Base-by-base conservation (phyloP, 2,797 vertebrate species). In the Pitangus sulphuratus region DNA sequence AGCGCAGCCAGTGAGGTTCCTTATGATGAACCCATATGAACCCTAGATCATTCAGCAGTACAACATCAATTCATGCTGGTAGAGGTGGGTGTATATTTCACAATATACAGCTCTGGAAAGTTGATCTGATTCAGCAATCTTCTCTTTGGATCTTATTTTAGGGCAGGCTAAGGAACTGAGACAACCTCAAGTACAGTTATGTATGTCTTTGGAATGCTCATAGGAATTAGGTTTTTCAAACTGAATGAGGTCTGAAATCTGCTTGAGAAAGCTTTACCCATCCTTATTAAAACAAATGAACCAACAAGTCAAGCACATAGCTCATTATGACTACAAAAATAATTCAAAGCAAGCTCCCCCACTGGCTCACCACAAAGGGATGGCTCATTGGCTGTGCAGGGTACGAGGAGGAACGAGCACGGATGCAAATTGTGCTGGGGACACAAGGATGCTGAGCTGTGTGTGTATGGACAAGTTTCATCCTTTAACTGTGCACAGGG, bases 281-380 rank as follows among this genome's bases (percentile, higher is more conserved):
- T 85, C 65, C 78, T 85, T 91, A 94, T 79, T 71, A 87, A 96
- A 95, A 88, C 69, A 95, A 95, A 93, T 71, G 92, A 93, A 86
- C 75, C 78, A 84, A 91, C 53, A 84, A 97, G 85, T 53, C 71
- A 69, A 83, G 83, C 64, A 58, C 70, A 45, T 4, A 75, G 80
- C 45, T 93, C 77, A 56, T 92, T 85, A 68, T 47, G 81, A 62
- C 39, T 33, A 45, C 26, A 93, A 71, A 91, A 90, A 74, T 71
- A 91, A 93, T 35, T 66, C 51, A 83, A 57, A 87, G 64, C 68
- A 71, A 90, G 90, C 21, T 53, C 84, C 33, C 66, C 40, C 71
- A 19, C 40, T 16, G 30, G 48, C 47, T 76, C 60, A 51, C 12
- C 77, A 92, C n/a, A 56, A 58, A 74, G 64, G 58, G 44, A 42